Evolutionary conservation across 2,888 invertebrate genomes (phyloP), one percentile per base, ranked within the genome.

Genomic region (Pristionchus exspectatus): DNA sequence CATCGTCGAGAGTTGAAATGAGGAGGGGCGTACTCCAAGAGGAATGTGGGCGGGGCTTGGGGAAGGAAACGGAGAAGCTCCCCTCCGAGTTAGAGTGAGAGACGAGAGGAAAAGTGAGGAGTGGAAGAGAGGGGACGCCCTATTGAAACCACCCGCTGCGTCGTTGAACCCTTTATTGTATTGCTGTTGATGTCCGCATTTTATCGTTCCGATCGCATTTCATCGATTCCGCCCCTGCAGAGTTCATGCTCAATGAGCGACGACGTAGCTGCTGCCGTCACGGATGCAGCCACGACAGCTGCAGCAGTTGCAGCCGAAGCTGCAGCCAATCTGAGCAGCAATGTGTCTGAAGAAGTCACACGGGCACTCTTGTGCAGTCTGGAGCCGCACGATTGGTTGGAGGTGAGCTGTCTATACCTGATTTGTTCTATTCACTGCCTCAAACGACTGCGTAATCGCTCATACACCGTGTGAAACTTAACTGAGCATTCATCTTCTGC

Each of bases 311-410:
- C 33, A 84, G n/a, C n/a, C n/a, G 83, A 16, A 9, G 38, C 7
- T 72, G 72, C 33, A 38, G 59, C 4, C 24, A 24, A 63, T n/a
- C 63, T 63, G 10, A 50, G 69, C 69, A 69, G 69, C 69, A 16
- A 38, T 21, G 74, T 33, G 10, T 14, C 69, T 10, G 27, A 24
- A 9, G 69, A 33, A 16, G 74, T 33, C 14, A 50, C 12, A 12
- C 38, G 30, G 33, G 50, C 81, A 14, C 50, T 81, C 50, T 54
- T 81, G n/a, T 88, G 88, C 88, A 59, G 88, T n/a, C 77, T 88
- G 18, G 77, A 77, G 27, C 88, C 88, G 30, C 88, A 88, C 63
- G 88, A 88, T 10, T 88, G 88, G 88, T 50, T 88, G 59, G 74
- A 88, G 88, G 88, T 56, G 27, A 87, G 84, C 1, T n/a, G 0